phyloP scores from a whole-genome alignment of 2,113 vertebrate species.

The Chloropsis hardwickii region DNA sequence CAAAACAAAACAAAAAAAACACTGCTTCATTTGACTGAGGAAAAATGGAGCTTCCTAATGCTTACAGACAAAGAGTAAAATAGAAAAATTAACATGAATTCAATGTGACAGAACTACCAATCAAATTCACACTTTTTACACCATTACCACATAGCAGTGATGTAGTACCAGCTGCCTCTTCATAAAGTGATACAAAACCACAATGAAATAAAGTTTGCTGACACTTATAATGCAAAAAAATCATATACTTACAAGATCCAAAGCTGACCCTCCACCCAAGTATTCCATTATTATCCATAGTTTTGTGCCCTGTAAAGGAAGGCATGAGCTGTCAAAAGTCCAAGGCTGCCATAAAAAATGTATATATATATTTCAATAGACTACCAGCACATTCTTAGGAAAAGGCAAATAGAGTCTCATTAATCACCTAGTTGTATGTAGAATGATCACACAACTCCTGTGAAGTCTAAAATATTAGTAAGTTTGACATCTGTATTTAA shows the following conservation, averaged over 20 bases:
- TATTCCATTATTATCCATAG: conserved; percentile 85
- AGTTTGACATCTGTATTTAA: not conserved
- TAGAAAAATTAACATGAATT: not conserved
- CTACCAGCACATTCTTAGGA: not conserved
- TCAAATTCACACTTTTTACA: not conserved
- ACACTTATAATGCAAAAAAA: not conserved
- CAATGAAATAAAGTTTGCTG: not conserved
- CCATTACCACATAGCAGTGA: not conserved
- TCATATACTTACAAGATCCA: conserved; percentile 75
- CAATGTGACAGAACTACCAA: not conserved
- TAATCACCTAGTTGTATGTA: not conserved
- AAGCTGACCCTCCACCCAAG: conserved; percentile 78
- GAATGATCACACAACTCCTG: not conserved
- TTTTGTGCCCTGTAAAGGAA: conserved; percentile 68
- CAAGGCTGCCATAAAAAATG: not conserved
- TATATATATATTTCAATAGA: fast-evolving
- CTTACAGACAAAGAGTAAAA: not conserved
- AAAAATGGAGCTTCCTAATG: not conserved
- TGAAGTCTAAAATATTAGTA: not conserved
- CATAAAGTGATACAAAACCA: not conserved
- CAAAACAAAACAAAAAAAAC: too few relatives aligned
- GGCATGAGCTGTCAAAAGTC: not conserved
- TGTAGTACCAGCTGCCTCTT: not conserved
- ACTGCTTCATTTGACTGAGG: not conserved
- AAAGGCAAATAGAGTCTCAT: not conserved